Conservation (phyloP, 2,888 invertebrate genomes). For the Epistrophe eligans region DNA sequence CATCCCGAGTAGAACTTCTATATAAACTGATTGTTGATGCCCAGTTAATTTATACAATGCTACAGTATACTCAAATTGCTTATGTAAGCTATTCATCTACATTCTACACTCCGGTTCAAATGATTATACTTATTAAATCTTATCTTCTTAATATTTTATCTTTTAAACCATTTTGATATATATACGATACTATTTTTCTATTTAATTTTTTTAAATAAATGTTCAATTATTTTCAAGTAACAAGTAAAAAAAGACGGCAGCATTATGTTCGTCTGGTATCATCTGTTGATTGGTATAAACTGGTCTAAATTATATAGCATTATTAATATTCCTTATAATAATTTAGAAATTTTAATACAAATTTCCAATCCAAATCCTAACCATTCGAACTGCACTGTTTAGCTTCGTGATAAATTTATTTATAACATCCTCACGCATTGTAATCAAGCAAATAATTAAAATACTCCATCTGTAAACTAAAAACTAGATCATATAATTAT, state of each 20-base stretch:
- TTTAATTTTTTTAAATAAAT: too few relatives aligned
- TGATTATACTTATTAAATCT: background rate
- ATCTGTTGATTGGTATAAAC: too few relatives aligned
- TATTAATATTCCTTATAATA: too few relatives aligned
- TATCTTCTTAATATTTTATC: too few relatives aligned
- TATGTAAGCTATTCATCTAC: background rate
- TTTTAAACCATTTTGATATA: too few relatives aligned
- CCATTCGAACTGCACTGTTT: background rate
- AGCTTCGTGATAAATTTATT: background rate
- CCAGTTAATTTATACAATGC: background rate
- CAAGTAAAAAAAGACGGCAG: too few relatives aligned
- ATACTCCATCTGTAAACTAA: slow-evolving; percentile 7
- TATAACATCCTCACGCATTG: slow-evolving; percentile 21
- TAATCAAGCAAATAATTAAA: slow-evolving; percentile 1
- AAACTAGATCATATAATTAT: slow-evolving; percentile 24
- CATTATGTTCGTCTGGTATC: too few relatives aligned
- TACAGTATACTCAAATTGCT: background rate
- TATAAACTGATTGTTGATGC: background rate
- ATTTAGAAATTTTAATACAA: too few relatives aligned
- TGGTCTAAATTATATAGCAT: too few relatives aligned
- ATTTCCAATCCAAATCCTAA: too few relatives aligned
- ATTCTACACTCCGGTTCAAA: background rate
- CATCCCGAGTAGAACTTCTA: background rate
- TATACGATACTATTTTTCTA: too few relatives aligned
- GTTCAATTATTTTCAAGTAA: too few relatives aligned